Base-by-base conservation (phyloP, 2,113 vertebrate species). In the Sapajus apella region DNA sequence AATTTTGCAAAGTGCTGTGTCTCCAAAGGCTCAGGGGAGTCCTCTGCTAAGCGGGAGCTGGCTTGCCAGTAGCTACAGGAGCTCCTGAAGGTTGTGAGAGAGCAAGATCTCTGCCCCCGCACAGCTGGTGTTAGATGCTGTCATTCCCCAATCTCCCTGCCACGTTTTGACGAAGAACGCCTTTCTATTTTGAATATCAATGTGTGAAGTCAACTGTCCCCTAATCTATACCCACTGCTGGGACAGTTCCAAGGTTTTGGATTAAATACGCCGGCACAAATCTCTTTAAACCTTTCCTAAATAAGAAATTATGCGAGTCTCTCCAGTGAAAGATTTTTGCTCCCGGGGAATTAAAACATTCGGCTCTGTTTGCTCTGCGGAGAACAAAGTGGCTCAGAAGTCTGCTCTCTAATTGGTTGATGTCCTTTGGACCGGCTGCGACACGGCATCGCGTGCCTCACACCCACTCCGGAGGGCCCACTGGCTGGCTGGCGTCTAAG, bases 181-280 rank as follows among this genome's bases (percentile, higher is more conserved):
- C 81, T 61, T 96, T 96, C 98, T 97, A 0, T 92, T 98, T 97
- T 98, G 98, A 98, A 98, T 98, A 98, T 98, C 98, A 98, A 98
- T 98, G 98, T 97, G 98, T 98, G 98, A 99, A 99, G 98, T 98
- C 98, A 98, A 97, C 98, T 98, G 98, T 98, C 96, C 96, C 93
- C 94, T 98, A 98, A 99, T 98, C 98, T 97, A 97, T 97, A 97
- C 97, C 97, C 97, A 97, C 94, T 97, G 97, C 97, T 98, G 98
- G 98, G 98, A 97, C 96, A 58, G 95, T 98, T 97, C 97, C 98
- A 98, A 96, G 98, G 95, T 97, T 98, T 98, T 88, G 97, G 98
- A 98, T 98, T 98, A 98, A 99, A 98, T 97, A 97, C 97, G 98
- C 97, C 86, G 88, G 97, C 82, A 77, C 97, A 98, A 98, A 98